Evolutionary conservation across 2,797 vertebrate species (phyloP).

Genomic region (Spatula clypeata): DNA sequence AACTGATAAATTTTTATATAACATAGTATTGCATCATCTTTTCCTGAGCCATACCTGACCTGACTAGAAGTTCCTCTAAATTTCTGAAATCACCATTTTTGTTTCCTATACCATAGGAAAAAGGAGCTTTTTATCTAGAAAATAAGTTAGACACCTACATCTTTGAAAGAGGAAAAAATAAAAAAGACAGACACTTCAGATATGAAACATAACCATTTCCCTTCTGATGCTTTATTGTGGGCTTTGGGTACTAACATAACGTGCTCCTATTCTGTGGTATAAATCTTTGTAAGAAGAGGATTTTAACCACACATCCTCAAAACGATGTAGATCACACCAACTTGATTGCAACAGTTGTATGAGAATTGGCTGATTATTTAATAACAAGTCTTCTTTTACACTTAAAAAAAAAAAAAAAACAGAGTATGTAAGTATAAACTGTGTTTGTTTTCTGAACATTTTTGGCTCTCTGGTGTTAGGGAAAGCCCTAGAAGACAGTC

Average conservation of each 20-base stretch:
- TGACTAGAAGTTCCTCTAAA: background rate
- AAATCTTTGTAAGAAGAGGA: background rate
- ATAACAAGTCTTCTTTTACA: background rate
- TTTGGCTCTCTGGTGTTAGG: background rate
- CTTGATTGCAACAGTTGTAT: background rate
- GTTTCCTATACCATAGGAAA: background rate
- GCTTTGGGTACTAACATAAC: background rate
- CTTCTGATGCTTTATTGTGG: background rate
- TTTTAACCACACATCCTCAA: background rate
- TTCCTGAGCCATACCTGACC: background rate
- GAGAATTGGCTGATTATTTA: background rate
- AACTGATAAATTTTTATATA: background rate
- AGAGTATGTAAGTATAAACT: background rate
- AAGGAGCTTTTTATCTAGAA: background rate
- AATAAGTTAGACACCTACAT: background rate
- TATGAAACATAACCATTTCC: background rate
- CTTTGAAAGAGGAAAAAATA: background rate
- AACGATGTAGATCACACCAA: background rate
- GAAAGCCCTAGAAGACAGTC: background rate
- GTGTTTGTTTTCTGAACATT: background rate
- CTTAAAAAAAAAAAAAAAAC: background rate
- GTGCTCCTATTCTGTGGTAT: background rate
- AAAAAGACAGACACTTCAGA: background rate
- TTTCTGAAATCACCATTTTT: background rate
- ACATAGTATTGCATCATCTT: background rate